These are phyloP conservation scores for Sinohyriopsis cumingii DNA, from an alignment of 2,888 invertebrate genomes.

Conservation along the genomic window DNA sequence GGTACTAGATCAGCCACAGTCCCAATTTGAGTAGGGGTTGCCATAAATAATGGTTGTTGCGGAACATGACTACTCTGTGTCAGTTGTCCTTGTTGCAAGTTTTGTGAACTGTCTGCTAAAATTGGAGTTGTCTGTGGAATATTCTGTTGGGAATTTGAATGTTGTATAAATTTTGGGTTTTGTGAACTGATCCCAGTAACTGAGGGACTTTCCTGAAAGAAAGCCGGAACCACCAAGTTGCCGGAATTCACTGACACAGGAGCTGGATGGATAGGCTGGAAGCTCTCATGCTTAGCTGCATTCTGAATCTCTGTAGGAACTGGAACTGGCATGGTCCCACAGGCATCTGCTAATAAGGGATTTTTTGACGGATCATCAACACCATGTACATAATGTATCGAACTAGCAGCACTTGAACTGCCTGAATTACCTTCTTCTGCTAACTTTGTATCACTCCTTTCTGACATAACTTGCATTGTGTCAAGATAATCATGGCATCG, in stretches of 20 bases:
- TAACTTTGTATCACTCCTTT: constrained; percentile 37
- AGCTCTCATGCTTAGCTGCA: constrained; percentile 37
- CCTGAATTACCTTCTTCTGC: constrained; percentile 53
- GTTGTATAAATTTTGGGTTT: too few species aligned
- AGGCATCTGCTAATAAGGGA: constrained; percentile 55
- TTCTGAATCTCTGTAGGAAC: constrained; percentile 21
- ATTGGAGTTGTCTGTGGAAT: too few species aligned
- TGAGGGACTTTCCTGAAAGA: too few species aligned
- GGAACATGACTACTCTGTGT: too few species aligned
- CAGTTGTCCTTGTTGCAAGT: too few species aligned
- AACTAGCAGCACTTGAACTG: constrained; percentile 68
- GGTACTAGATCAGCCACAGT: too few species aligned
- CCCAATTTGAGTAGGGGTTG: too few species aligned
- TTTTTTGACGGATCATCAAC: constrained; percentile 69
- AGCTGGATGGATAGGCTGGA: constrained; percentile 55
- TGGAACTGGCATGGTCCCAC: constrained; percentile 34
- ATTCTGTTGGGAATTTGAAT: too few species aligned
- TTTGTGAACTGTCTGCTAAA: too few species aligned
- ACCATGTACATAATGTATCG: constrained; percentile 67
- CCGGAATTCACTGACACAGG: constrained; percentile 9
- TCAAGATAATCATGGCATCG: constrained; percentile 95
- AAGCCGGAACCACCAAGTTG: too few species aligned
- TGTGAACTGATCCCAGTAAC: too few species aligned
- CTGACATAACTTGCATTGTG: constrained; percentile 78
- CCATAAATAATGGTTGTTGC: too few species aligned